Conservation (phyloP, 1,140 invertebrate species). For the Fopius arisanus region DNA sequence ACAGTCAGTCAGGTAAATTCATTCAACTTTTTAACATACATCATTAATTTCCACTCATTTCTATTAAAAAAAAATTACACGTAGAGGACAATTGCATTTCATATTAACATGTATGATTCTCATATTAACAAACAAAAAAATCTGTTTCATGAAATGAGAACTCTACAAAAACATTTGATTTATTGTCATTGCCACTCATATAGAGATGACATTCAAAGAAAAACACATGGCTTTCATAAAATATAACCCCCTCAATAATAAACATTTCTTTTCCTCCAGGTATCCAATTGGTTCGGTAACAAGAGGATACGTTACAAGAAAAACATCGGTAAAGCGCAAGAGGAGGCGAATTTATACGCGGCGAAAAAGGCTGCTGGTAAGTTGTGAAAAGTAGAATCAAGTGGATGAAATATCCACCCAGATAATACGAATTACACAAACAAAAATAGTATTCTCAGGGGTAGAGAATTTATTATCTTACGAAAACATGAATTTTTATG, state of each 20-base stretch:
- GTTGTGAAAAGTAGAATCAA: conserved; percentile 41
- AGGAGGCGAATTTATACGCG: conserved; percentile 99
- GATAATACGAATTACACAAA: background rate
- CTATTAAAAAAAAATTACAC: background rate
- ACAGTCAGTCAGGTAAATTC: conserved; percentile 88
- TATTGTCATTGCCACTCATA: too few relatives aligned
- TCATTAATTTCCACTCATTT: background rate
- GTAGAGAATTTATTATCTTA: conserved; percentile 20
- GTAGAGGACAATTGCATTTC: too few relatives aligned
- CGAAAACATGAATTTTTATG: conserved; percentile 3
- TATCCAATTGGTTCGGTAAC: conserved; percentile 99
- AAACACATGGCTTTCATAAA: too few relatives aligned
- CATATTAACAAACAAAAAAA: too few relatives aligned
- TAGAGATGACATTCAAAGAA: too few relatives aligned
- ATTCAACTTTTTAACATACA: background rate
- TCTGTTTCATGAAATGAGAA: too few relatives aligned
- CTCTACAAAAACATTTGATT: too few relatives aligned
- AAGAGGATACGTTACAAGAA: conserved; percentile 99
- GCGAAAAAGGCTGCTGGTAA: conserved; percentile 97
- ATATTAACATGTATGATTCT: too few relatives aligned
- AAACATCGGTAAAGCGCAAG: conserved; percentile 99
- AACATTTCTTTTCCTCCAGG: conserved; percentile 67
- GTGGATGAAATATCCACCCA: background rate
- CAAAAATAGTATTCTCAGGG: conserved; percentile 13
- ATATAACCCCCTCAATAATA: too few relatives aligned